Evolutionary conservation across 2,888 invertebrate genomes (phyloP), one percentile per base, ranked within the genome.

Genomic region (Sarcophaga caerulescens): DNA sequence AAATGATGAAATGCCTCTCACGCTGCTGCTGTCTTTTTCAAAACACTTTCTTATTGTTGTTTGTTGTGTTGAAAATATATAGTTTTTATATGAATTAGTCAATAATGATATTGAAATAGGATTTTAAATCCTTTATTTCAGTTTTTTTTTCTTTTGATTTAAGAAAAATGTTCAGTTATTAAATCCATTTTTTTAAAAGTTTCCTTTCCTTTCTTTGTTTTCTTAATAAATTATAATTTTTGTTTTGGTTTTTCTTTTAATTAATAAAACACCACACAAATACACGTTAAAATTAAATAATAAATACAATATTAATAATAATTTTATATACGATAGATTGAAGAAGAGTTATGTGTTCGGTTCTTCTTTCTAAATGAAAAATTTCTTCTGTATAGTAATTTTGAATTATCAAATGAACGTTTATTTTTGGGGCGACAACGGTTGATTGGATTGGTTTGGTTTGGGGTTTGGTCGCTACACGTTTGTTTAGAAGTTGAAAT

Each of bases 101-200:
- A 52, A 52, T 14, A 4, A 12, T 52, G 4, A 14, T 12, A 52
- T 52, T 52, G 12, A 52, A 52, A 52, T 17, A 65, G 81, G 77
- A 81, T 84, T 84, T 77, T n/a, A 63, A 86, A 86, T 84, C 86
- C 86, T 62, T 75, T 70, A 21, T 45, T 77, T 63, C 12, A 14
- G 14, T 52, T 52, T 79, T 76, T 6, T 10, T 1, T 35, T 35
- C 35, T 8, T 35, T 35, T 2, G 35, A 35, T 10, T 68, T 73
- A 59, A 45, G 68, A 63, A 77, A 73, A 59, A 23, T 62, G 21
- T 79, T 79, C 3, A 74, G 68, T 79, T 70, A 63, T 52, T 69
- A 35, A 74, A 74, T 77, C 59, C 83, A 83, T 85, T 68, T 68
- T 68, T 79, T 60, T 60, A 66, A 57, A 17, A 60, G 52, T 78